Evolutionary conservation across 1,140 invertebrate species (phyloP).

Genomic region (Orchesella cincta): DNA sequence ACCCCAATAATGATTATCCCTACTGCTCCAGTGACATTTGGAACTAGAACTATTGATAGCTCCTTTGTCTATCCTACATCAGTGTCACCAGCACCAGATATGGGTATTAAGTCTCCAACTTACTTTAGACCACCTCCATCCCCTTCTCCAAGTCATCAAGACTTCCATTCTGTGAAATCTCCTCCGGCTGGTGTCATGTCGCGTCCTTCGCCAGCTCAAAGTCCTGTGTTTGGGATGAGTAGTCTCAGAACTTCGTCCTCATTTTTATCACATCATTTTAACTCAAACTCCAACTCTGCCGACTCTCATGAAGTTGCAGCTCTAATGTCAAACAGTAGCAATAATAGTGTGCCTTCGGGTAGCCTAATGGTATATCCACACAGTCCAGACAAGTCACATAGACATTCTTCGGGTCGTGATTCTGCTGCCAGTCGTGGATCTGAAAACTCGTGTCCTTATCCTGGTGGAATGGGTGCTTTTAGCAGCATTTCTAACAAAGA

Average conservation of each 20-base stretch:
- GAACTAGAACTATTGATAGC: neutral
- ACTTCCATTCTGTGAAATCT: constrained; percentile 19
- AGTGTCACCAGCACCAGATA: neutral
- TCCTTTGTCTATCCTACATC: neutral
- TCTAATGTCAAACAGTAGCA: neutral
- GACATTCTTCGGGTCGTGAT: neutral
- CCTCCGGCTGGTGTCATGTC: neutral
- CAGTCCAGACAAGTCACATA: neutral
- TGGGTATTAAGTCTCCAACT: neutral
- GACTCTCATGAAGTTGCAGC: constrained; percentile 22
- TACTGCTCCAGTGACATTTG: neutral
- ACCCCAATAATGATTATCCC: neutral
- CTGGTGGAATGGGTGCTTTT: neutral
- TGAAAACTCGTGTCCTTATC: neutral
- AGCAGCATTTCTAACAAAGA: neutral
- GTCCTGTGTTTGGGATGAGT: neutral
- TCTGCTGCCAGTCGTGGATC: neutral
- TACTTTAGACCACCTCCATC: constrained; percentile 13
- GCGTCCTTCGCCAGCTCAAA: neutral
- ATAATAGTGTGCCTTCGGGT: neutral
- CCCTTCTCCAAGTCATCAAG: neutral
- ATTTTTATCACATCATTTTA: constrained; percentile 13
- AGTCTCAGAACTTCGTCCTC: neutral
- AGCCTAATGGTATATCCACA: neutral
- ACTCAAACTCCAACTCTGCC: constrained; percentile 22